Evolutionary conservation across 2,113 vertebrate genomes (phyloP), one percentile per base, ranked within the genome.

Genomic region (Nerophis ophidion): DNA sequence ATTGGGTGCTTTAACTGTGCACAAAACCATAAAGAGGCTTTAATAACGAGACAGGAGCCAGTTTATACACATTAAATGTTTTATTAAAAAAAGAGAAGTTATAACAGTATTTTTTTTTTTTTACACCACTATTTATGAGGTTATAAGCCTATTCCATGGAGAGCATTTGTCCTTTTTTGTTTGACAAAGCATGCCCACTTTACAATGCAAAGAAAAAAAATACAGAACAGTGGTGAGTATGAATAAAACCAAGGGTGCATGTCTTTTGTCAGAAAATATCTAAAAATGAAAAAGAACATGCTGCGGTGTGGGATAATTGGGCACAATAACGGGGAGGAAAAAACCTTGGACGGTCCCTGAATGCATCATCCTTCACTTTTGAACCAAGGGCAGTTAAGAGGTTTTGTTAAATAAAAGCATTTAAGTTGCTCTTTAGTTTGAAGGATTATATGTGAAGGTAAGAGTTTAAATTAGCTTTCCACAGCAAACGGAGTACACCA

Each of bases 81-180:
- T 94, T 94, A 93, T 92, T 94, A 81, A 87, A 92, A 91, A 91
- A 90, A 86, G 90, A 87, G 90, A 91, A 89, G 89, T 93, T 92
- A 87, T 90, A 92, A 93, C 91, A 93, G 89, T 91, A 93, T 79
- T 84, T 88, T 84, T 92, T 79, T 84, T 88, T 84, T 92, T 92
- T 89, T 91, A 94, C 93, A 94, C 90, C 92, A 85, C 90, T 92
- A 89, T 88, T 70, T 88, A 90, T 90, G 92, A 93, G 90, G 89
- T 92, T 92, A 84, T 90, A 91, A 86, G 90, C 89, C 84, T 88
- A 79, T 89, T 92, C 91, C 91, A 91, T 85, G 82, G 82, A 86
- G 91, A 90, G 91, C 92, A 92, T 75, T 88, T 90, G 82, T 90
- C 89, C 33, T 56, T 36, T 53, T 50, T 50, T 49, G 10, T 82